phyloP scores from a whole-genome alignment of 2,113 vertebrate species.

The Silurus glanis region DNA sequence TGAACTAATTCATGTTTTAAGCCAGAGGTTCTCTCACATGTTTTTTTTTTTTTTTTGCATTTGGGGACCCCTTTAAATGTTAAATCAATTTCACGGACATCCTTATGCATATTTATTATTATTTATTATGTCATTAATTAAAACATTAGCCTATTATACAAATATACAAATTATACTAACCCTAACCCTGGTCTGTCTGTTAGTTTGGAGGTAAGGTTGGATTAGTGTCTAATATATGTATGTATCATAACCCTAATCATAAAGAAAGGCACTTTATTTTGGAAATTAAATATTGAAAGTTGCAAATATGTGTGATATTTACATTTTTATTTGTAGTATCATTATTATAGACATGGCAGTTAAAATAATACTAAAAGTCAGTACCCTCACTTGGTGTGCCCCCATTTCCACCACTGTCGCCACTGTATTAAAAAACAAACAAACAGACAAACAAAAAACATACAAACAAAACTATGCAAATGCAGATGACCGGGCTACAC shows the following conservation, averaged over 20 bases:
- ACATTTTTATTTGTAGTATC: neutral
- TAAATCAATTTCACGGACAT: neutral
- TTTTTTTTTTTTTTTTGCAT: neutral
- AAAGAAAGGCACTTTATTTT: no score
- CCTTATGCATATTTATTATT: conserved; percentile 7
- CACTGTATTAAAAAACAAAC: neutral
- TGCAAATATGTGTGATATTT: no score
- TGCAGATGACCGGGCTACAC: neutral
- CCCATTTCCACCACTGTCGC: neutral
- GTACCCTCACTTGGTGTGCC: neutral
- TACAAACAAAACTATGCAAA: no score
- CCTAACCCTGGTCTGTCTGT: no score
- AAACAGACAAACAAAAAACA: neutral
- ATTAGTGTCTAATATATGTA: neutral
- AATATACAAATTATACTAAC: neutral
- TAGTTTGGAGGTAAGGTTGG: neutral
- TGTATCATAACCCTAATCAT: no score
- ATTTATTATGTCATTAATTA: neutral
- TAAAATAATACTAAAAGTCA: neutral
- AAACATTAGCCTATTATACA: neutral
- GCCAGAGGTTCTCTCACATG: neutral
- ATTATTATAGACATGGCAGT: neutral
- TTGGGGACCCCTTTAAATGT: neutral
- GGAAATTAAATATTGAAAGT: no score
- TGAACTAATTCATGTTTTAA: conserved; percentile 1